phyloP scores from a whole-genome alignment of 1,140 invertebrate genomes.

The Bacillus rossius region DNA sequence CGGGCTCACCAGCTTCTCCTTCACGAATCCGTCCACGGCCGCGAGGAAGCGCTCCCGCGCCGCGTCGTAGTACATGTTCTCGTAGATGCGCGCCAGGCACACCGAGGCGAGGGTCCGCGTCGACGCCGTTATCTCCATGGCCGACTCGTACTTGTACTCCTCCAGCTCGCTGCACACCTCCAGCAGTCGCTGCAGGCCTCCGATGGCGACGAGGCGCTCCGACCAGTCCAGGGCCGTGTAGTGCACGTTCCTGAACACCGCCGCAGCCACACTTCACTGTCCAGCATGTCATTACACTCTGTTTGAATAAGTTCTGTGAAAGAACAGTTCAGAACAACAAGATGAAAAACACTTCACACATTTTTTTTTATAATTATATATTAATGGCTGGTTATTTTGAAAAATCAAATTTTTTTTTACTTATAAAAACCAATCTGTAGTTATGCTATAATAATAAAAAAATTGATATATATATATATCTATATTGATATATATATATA shows the following conservation, averaged over 20 bases:
- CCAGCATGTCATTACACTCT: too few relatives aligned
- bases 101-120: slow-evolving; percentile 85
- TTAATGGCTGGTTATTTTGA: too few relatives aligned
- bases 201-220: slow-evolving; percentile 74
- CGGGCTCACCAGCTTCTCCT: slow-evolving; percentile 76
- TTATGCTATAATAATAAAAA: too few relatives aligned
- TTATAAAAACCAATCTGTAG: too few relatives aligned
- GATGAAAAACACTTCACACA: too few relatives aligned
- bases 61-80: slow-evolving; percentile 91
- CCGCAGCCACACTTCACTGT: too few relatives aligned
- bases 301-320: too few relatives aligned
- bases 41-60: slow-evolving; percentile 68
- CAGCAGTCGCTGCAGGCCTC: slow-evolving; percentile 72
- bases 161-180: slow-evolving; percentile 87
- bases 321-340: too few relatives aligned
- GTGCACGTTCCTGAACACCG: slow-evolving; percentile 69
- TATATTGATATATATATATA: too few relatives aligned
- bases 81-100: slow-evolving; percentile 82
- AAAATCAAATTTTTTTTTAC: too few relatives aligned
- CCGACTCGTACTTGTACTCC: slow-evolving; percentile 86
- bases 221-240: slow-evolving; percentile 82
- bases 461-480: too few relatives aligned
- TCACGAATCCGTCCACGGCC: slow-evolving; percentile 83
- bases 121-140: slow-evolving; percentile 81
- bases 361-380: too few relatives aligned